Evolutionary conservation across 2,113 vertebrate species (phyloP), one percentile per base, ranked within the genome.

Genomic region (Anoplopoma fimbria): DNA sequence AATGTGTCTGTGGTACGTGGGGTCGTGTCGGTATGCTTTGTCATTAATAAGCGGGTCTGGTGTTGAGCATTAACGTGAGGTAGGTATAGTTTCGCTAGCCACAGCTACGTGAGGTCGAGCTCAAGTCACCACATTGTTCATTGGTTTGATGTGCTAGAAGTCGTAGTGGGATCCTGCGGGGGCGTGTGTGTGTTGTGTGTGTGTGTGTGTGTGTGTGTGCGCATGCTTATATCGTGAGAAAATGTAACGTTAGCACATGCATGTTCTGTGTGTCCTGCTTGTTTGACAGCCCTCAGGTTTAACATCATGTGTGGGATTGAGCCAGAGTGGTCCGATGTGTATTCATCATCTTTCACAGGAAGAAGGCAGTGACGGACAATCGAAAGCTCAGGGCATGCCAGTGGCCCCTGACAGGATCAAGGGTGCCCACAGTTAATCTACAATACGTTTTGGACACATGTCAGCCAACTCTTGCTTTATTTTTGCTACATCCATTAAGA

Each of bases 381-480:
- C 57, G 23, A 60, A 47, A 67, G 71, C 55, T 61, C 55, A 12
- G 42, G 64, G 19, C 27, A 60, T 72, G 40, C 42, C 40, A 47
- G 62, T 47, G 60, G 49, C 61, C 29, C 57, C 12, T 73, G 62
- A 29, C 64, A 64, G 58, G 40, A 62, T 27, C 31, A 47, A 47
- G 65, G 67, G 45, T 63, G 64, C 40, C 34, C 68, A 61, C 69
- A 72, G 90, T 31, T 75, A 69, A 53, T 77, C 75, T 82, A n/a
- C 71, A 77, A 87, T 73, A 69, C 27, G 34, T 1, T 4, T 42
- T 68, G 83, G 58, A 86, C 84, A 87, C 72, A 71, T 89, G 87
- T 87, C 79, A 74, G 78, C 49, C 71, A 81, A 74, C 82, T 74
- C 69, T 62, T 75, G 12, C 87, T 83, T 86, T 91, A 90, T 90